A percentile compares a stretch with the other conserved stretches of the same genome.
These are phyloP conservation scores for Choristoneura fumiferana DNA, from an alignment of 1,140 invertebrate species.

Conservation along the genomic window DNA sequence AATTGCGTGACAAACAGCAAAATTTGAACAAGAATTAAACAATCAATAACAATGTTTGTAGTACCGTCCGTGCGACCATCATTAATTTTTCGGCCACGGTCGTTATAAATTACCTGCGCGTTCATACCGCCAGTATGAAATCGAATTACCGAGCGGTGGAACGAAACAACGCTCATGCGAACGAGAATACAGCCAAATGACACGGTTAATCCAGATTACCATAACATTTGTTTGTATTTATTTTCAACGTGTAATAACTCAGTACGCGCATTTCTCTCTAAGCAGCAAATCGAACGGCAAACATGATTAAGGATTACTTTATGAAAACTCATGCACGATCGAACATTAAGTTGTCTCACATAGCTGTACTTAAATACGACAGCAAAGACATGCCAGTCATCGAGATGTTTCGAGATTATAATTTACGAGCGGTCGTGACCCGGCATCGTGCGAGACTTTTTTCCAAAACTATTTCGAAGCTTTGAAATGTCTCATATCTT, in stretches of 20 bases:
- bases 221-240: constrained; percentile 2
- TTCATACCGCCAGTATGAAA: constrained; percentile 44
- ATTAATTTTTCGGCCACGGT: constrained; percentile 58
- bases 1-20: constrained; percentile 33
- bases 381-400: constrained; percentile 17
- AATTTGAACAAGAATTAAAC: constrained; percentile 24
- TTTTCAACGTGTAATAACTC: background rate
- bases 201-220: constrained; percentile 31
- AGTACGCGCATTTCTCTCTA: background rate
- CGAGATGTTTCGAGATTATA: constrained; percentile 15
- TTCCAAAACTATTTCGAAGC: constrained; percentile 7
- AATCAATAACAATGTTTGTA: constrained; percentile 43
- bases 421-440: constrained; percentile 18
- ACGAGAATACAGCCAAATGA: constrained; percentile 35
- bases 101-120: constrained; percentile 53
- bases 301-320: constrained; percentile 10
- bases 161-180: constrained; percentile 47
- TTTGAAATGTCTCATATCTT: constrained; percentile 13
- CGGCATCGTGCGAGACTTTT: constrained; percentile 14
- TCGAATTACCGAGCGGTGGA: constrained; percentile 54
- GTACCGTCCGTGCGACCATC: constrained; percentile 42
- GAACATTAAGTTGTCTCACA: constrained; percentile 18
- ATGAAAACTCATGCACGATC: constrained; percentile 11
- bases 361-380: constrained; percentile 13
- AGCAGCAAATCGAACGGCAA: constrained; percentile 6